phyloP scores from a whole-genome alignment of 2,113 vertebrate genomes.

The Myrmecophaga tridactyla region DNA sequence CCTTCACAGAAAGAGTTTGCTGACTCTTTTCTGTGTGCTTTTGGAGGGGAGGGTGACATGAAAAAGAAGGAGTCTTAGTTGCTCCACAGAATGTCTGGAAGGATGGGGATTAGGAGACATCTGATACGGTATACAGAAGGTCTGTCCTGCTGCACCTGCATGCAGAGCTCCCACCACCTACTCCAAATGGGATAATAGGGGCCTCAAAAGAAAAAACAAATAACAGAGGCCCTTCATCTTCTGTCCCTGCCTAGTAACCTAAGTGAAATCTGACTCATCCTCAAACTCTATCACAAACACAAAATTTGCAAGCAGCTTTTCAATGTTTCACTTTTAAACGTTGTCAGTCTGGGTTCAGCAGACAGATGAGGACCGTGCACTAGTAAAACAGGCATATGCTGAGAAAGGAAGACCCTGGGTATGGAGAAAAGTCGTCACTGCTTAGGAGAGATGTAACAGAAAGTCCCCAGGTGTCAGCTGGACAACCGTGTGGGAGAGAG shows the following conservation, averaged over 20 bases:
- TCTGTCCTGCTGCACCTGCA: accelerated
- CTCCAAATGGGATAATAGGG: not conserved
- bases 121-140: not conserved
- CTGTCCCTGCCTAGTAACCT: not conserved
- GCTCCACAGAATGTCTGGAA: not conserved
- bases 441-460: not conserved
- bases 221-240: not conserved
- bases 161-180: not conserved
- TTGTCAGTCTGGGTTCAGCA: not conserved
- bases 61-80: not conserved
- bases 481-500: not conserved
- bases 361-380: not conserved
- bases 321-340: not conserved
- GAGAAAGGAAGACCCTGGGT: not conserved
- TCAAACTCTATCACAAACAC: not conserved
- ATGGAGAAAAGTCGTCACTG: not conserved
- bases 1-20: not conserved
- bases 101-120: not conserved
- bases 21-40: not conserved
- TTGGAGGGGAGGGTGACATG: not conserved
- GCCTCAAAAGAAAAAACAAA: not conserved
- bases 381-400: not conserved
- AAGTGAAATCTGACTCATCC: not conserved
- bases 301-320: not conserved
- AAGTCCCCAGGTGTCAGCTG: not conserved